A percentile compares a stretch with the other conserved stretches of the same genome.
Conservation (phyloP, 1,140 invertebrate genomes). For the Temnothorax longispinosus region DNA sequence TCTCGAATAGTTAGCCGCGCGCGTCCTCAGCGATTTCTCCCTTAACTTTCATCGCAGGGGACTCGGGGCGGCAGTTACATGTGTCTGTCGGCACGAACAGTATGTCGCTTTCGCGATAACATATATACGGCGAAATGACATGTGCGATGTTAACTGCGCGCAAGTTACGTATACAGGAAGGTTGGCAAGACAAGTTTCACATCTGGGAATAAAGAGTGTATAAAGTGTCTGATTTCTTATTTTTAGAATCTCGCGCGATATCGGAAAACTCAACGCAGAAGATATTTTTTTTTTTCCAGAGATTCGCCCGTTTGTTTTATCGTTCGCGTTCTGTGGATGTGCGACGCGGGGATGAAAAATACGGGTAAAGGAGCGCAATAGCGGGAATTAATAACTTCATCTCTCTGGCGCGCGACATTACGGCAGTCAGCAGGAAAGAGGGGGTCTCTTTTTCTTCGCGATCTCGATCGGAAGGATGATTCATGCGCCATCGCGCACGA, state of each 20-base stretch:
- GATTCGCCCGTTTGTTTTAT: background rate
- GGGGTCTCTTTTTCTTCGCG: conserved; percentile 28
- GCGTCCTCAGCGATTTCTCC: conserved; percentile 31
- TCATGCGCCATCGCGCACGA: conserved; percentile 65
- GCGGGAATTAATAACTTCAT: conserved; percentile 54
- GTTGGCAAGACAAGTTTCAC: background rate
- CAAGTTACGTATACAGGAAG: background rate
- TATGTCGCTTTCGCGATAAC: conserved; percentile 3
- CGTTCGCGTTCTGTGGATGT: background rate
- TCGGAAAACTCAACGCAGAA: background rate
- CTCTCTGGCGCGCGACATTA: conserved; percentile 25
- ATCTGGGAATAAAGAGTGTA: background rate
- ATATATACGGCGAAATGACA: background rate
- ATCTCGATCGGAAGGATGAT: conserved; percentile 62
- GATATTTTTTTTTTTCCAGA: background rate
- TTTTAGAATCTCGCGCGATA: background rate
- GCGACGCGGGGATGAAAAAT: background rate
- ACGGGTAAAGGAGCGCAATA: background rate
- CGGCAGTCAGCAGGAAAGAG: background rate
- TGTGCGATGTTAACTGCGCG: conserved; percentile 5
- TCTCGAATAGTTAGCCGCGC: conserved; percentile 43
- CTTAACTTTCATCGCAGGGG: conserved; percentile 49
- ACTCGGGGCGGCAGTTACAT: background rate
- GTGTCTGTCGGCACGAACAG: conserved; percentile 11
- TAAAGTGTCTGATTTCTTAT: background rate